These are phyloP conservation scores for Corapipo altera DNA, from an alignment of 2,113 vertebrate genomes.

Conservation along the genomic window DNA sequence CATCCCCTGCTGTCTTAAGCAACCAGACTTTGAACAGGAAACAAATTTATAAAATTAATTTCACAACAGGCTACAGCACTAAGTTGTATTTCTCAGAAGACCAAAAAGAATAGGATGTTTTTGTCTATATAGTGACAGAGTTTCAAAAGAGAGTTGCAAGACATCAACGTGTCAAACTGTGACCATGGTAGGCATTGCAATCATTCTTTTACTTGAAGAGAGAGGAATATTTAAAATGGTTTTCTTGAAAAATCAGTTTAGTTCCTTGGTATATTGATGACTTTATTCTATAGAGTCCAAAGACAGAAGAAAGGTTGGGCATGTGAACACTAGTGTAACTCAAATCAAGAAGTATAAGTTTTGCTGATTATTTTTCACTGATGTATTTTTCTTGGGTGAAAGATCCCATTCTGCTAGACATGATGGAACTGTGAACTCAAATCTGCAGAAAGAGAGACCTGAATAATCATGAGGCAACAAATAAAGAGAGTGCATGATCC, in stretches of 20 bases:
- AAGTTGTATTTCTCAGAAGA: constrained; percentile 15
- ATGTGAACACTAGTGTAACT: background rate
- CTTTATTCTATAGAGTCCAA: background rate
- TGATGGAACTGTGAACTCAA: background rate
- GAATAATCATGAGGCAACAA: background rate
- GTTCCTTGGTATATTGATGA: background rate
- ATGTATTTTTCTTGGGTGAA: background rate
- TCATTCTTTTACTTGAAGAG: constrained; percentile 33
- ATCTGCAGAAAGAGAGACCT: background rate
- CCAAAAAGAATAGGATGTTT: background rate
- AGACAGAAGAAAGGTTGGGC: background rate
- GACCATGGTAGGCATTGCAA: background rate
- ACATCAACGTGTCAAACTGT: constrained; percentile 32
- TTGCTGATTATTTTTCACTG: background rate
- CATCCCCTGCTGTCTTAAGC: constrained; percentile 24
- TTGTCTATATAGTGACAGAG: constrained; percentile 19
- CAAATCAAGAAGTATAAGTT: background rate
- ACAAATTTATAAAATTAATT: constrained; percentile 60
- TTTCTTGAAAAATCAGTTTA: background rate
- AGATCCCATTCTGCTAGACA: background rate
- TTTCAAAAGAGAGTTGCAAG: constrained; percentile 33
- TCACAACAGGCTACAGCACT: constrained; percentile 55
- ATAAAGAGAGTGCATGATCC: background rate
- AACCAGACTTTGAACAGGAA: constrained; percentile 45
- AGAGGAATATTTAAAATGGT: background rate